Conservation (phyloP, 2,888 invertebrate species). For the Caradrina clavipalpis region DNA sequence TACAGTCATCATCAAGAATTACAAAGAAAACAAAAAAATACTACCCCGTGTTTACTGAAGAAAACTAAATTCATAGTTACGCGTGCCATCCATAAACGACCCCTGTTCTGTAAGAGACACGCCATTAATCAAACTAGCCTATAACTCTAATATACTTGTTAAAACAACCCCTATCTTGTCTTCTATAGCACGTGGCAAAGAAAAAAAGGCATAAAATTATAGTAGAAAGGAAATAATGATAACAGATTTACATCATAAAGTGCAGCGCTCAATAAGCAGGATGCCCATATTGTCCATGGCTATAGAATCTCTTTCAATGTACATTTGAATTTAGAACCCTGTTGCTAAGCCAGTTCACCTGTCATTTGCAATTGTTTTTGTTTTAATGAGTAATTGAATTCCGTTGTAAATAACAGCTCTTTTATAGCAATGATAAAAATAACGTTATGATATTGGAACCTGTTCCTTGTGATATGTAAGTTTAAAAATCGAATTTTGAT, state of each 20-base stretch:
- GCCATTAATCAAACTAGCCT: slow-evolving; percentile 89
- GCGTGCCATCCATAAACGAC: slow-evolving; percentile 88
- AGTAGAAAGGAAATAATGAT: slow-evolving; percentile 81
- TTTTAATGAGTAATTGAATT: slow-evolving; percentile 27
- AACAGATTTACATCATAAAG: slow-evolving; percentile 88
- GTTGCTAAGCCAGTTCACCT: slow-evolving; percentile 85
- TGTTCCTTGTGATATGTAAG: background rate
- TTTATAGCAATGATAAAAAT: slow-evolving; percentile 3
- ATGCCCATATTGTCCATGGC: slow-evolving; percentile 74
- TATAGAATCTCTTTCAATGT: slow-evolving; percentile 74
- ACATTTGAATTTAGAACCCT: slow-evolving; percentile 68
- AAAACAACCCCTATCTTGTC: slow-evolving; percentile 90
- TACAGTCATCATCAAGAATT: slow-evolving; percentile 5
- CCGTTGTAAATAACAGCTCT: slow-evolving; percentile 19
- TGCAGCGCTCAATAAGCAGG: slow-evolving; percentile 84
- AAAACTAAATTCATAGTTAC: slow-evolving; percentile 77
- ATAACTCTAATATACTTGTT: slow-evolving; percentile 89
- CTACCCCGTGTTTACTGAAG: slow-evolving; percentile 64
- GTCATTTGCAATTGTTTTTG: slow-evolving; percentile 55
- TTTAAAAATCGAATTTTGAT: slow-evolving; percentile 1
- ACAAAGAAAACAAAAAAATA: slow-evolving; percentile 34
- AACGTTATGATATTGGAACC: background rate
- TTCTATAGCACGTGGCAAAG: slow-evolving; percentile 76
- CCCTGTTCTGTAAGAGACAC: slow-evolving; percentile 88
- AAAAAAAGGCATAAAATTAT: slow-evolving; percentile 84